A percentile compares a stretch with the other conserved stretches of the same genome.
phyloP scores from a whole-genome alignment of 2,888 invertebrate genomes.

The Osedax fenrisi region DNA sequence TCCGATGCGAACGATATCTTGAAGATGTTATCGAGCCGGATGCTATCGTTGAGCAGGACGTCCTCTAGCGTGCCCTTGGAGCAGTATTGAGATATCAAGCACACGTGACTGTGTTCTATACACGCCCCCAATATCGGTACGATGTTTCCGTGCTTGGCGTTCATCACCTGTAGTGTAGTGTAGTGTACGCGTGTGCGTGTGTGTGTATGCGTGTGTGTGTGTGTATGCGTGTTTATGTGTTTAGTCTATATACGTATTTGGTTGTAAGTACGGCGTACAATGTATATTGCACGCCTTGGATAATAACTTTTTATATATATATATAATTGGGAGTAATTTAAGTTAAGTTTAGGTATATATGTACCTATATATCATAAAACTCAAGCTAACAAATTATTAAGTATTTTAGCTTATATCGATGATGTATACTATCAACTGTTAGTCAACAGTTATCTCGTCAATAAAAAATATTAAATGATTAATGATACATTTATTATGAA shows the following conservation, averaged over 20 bases:
- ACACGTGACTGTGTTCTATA: constrained; percentile 33
- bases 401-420: no score
- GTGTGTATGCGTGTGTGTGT: not conserved
- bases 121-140: constrained; percentile 37
- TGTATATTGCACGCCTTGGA: no score
- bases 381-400: no score
- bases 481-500: no score
- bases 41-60: constrained; percentile 39
- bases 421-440: no score
- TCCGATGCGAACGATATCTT: constrained; percentile 38
- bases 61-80: constrained; percentile 42
- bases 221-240: not conserved
- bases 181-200: not conserved
- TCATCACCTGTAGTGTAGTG: constrained; percentile 30
- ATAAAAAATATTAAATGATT: no score
- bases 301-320: no score
- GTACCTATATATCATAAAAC: no score
- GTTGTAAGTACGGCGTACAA: no score
- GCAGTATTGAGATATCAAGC: constrained; percentile 33
- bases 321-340: no score
- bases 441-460: no score
- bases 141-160: constrained; percentile 33
- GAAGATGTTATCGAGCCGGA: constrained; percentile 42
- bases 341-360: no score
- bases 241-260: not conserved